Evolutionary conservation across 2,113 vertebrate species (phyloP), one percentile per base, ranked within the genome.

Genomic region (Poecilia latipinna): DNA sequence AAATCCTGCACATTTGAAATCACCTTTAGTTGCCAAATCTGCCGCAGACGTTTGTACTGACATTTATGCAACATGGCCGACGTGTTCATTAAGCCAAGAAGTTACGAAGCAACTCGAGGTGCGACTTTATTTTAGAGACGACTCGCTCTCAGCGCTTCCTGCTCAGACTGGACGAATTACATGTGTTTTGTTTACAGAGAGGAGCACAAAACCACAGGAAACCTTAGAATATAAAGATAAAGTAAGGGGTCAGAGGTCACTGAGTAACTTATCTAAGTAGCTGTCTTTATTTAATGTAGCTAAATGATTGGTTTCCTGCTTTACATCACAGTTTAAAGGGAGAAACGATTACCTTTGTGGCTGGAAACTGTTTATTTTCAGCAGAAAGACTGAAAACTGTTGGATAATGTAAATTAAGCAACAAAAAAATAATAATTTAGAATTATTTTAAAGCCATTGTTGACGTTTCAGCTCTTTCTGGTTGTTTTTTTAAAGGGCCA

Each of bases 1-100:
- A 82, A 75, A 77, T 87, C 82, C 81, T 82, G 78, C 83, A 54
- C 78, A 83, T 86, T 83, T 86, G 78, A 89, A 37, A 61, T 42
- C 0, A 39, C 84, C 77, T 84, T 70, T 66, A 70, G 80, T 82
- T 88, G 90, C 76, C 86, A 84, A 82, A 78, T 77, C 39, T 63
- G 71, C n/a, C n/a, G 32, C 42, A 22, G 78, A 74, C 28, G n/a
- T 39, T 57, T 8, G 28, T 19, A 5, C 65, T 11, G 51, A 10
- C 32, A 17, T 26, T 22, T 32, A 33, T 60, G 51, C n/a, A 29
- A 48, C 33, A 35, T 28, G 51, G 51, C 22, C 24, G 51, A n/a
- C 51, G 10, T 57, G 24, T 57, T 24, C 35, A 37, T 37, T 37
- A 37, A 37, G 35, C 35, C 35, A 37, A 37, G 35, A 37, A 37